These are phyloP conservation scores for Seriola rivoliana DNA, from an alignment of 2,113 vertebrate species.

Conservation along the genomic window DNA sequence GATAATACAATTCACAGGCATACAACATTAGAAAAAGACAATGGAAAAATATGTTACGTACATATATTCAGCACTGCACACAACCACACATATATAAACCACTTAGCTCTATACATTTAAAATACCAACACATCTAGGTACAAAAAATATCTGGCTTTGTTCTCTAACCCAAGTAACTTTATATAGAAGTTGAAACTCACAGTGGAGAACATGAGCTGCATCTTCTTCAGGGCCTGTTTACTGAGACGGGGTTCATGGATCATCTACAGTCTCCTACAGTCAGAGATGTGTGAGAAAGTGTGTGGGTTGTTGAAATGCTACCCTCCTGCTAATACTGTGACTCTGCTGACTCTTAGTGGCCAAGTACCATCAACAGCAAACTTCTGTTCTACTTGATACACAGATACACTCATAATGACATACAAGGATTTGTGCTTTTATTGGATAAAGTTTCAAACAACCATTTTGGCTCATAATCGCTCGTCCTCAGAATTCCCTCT, in stretches of 20 bases:
- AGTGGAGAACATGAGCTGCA: not conserved
- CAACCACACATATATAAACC: not conserved
- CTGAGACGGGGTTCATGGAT: not conserved
- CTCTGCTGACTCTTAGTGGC: slow-evolving; percentile 5
- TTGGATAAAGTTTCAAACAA: not conserved
- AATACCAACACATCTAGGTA: not conserved
- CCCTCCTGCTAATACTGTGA: too few species aligned
- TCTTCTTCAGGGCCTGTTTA: not conserved
- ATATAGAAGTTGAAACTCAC: too few species aligned
- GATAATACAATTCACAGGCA: not conserved
- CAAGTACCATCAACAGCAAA: accelerated
- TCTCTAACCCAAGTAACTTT: not conserved
- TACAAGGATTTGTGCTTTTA: not conserved
- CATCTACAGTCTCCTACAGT: not conserved
- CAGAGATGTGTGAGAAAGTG: not conserved
- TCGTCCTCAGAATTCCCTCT: not conserved
- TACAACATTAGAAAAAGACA: not conserved
- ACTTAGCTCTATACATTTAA: not conserved
- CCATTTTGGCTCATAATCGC: not conserved
- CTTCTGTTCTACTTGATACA: not conserved
- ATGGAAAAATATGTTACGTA: not conserved
- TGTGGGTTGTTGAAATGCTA: slow-evolving; percentile 23
- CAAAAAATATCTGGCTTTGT: not conserved
- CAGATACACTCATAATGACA: not conserved
- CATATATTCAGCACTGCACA: too few species aligned